A percentile compares a stretch with the other conserved stretches of the same genome.
Evolutionary conservation across 2,113 vertebrate genomes (phyloP).

Genomic region (Galbula dea): DNA sequence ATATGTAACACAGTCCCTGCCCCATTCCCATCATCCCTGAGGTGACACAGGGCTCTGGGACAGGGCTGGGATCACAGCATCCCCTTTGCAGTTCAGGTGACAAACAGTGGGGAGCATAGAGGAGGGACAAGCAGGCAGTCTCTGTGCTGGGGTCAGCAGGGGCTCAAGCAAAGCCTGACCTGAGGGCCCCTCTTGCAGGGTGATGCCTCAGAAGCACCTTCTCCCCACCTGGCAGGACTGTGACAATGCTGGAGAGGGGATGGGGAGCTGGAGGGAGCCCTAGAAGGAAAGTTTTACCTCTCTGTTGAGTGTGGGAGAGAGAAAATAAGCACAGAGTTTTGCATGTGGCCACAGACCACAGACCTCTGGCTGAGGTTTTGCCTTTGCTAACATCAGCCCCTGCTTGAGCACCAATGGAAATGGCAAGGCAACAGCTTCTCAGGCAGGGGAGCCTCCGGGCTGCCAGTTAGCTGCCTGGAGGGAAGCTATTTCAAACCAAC

Average conservation of each 20-base stretch:
- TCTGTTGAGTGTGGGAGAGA: slow-evolving; percentile 4
- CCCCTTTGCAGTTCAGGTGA: no score
- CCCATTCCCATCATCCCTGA: no score
- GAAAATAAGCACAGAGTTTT: background rate
- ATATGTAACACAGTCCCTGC: no score
- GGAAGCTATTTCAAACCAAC: background rate
- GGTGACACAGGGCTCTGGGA: no score
- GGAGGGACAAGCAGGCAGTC: background rate
- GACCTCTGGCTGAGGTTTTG: slow-evolving; percentile 37
- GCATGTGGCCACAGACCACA: slow-evolving; percentile 11
- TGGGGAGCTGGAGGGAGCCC: background rate
- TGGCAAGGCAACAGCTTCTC: rapidly evolving
- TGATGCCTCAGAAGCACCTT: background rate
- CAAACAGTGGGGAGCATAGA: rapidly evolving
- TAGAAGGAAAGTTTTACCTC: background rate
- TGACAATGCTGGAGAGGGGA: background rate
- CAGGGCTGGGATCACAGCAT: no score
- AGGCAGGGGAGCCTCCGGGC: background rate
- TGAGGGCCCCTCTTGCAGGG: background rate
- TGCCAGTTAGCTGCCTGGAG: background rate
- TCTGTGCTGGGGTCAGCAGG: background rate
- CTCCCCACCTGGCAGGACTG: background rate
- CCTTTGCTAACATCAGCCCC: background rate
- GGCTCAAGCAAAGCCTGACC: background rate
- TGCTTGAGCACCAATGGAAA: background rate